phyloP scores from a whole-genome alignment of 2,797 vertebrate species.

The Ambastaia sidthimunki region DNA sequence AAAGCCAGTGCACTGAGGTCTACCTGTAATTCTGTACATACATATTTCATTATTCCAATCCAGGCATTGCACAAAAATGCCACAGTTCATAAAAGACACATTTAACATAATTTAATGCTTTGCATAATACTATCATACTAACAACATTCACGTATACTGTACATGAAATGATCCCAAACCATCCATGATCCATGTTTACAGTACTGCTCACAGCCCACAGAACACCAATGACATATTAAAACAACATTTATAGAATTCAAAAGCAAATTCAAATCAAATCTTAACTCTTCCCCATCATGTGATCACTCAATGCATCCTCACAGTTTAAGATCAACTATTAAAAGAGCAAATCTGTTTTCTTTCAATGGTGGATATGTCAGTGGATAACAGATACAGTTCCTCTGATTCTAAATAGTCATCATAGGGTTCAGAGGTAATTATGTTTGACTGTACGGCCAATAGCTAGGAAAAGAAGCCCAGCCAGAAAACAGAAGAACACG shows the following conservation, averaged over 20 bases:
- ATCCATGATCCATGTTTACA: slow-evolving; percentile 22
- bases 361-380: neutral
- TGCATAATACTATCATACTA: neutral
- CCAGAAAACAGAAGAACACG: slow-evolving; percentile 88
- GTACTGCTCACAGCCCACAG: slow-evolving; percentile 21
- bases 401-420: slow-evolving; percentile 37
- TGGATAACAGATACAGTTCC: slow-evolving; percentile 7
- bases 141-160: slow-evolving; percentile 41
- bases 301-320: neutral
- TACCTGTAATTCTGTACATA: neutral
- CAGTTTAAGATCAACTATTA: neutral
- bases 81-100: slow-evolving; percentile 10
- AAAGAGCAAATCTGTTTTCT: neutral
- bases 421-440: slow-evolving; percentile 74
- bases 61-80: slow-evolving; percentile 16
- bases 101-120: slow-evolving; percentile 17
- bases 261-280: slow-evolving; percentile 2
- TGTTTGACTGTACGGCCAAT: slow-evolving; percentile 86
- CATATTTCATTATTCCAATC: neutral
- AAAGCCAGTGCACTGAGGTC: neutral
- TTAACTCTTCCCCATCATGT: neutral
- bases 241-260: slow-evolving; percentile 8
- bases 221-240: slow-evolving; percentile 4
- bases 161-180: slow-evolving; percentile 55
- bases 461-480: slow-evolving; percentile 90